A percentile compares a stretch with the other conserved stretches of the same genome.
Evolutionary conservation across 53 echinoderm and acorn worm genomes (phyloP).

Genomic region (Stichopus horrens): DNA sequence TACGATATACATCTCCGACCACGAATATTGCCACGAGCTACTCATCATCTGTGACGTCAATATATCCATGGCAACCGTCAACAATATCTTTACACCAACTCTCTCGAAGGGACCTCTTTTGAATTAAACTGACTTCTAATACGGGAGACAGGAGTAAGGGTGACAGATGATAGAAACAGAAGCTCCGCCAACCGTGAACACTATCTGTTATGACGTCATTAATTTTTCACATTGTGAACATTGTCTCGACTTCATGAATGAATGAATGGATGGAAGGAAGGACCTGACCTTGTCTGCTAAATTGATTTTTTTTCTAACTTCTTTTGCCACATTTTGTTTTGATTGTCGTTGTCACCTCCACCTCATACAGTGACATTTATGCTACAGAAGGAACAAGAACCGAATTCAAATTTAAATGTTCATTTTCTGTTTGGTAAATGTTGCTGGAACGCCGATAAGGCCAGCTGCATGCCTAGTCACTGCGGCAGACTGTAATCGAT

Average conservation of each 20-base stretch:
- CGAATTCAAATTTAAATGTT: too few relatives aligned
- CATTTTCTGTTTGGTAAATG: too few relatives aligned
- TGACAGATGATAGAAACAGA: constrained; percentile 21
- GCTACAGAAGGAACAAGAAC: too few relatives aligned
- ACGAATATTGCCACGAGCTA: constrained; percentile 16
- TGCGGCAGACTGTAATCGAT: too few relatives aligned
- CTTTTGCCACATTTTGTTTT: too few relatives aligned
- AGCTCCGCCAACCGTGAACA: constrained; percentile 1
- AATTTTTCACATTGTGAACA: not conserved
- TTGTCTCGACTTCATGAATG: not conserved
- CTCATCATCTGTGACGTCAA: constrained; percentile 30
- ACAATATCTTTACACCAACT: constrained; percentile 1
- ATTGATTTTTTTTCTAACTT: too few relatives aligned
- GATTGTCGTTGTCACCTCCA: too few relatives aligned
- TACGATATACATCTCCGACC: constrained; percentile 22
- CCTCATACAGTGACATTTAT: too few relatives aligned
- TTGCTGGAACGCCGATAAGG: too few relatives aligned
- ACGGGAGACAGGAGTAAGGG: not conserved
- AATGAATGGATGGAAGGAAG: too few relatives aligned
- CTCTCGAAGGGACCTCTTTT: constrained; percentile 26
- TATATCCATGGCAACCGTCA: constrained; percentile 21
- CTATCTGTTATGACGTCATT: constrained; percentile 17
- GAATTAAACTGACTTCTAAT: not conserved
- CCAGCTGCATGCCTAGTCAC: too few relatives aligned
- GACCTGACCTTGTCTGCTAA: too few relatives aligned